Evolutionary conservation across 2,888 invertebrate species (phyloP).

Genomic region (Pristionchus mayeri): DNA sequence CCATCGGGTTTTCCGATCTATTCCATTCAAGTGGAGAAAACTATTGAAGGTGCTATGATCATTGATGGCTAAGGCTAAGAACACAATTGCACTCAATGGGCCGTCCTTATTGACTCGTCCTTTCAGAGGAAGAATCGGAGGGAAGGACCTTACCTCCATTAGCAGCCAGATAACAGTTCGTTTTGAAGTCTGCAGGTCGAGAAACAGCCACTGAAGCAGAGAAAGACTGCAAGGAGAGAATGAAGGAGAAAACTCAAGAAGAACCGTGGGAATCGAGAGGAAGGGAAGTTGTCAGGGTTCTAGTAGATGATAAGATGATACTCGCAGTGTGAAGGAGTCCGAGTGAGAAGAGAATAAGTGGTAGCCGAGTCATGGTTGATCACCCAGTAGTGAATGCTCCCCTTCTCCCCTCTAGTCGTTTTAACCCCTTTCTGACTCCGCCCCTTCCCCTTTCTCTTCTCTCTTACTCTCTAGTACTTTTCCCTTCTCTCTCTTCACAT

Average conservation of each 20-base stretch:
- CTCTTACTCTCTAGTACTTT: conserved; percentile 18
- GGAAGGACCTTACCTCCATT: conserved; percentile 20
- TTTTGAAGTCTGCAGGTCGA: conserved; percentile 41
- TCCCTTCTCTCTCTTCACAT: not conserved
- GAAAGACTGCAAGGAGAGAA: not conserved
- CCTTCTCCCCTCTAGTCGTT: conserved; percentile 16
- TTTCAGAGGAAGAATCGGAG: not conserved
- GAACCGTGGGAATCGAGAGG: no score
- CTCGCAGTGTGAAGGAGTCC: conserved; percentile 7
- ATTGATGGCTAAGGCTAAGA: not conserved
- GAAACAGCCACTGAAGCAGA: conserved; percentile 5
- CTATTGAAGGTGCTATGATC: not conserved
- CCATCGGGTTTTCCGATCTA: not conserved
- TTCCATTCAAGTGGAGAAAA: not conserved
- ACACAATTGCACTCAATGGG: not conserved
- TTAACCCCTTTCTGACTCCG: conserved; percentile 12
- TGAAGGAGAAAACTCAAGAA: no score
- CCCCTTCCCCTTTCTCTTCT: not conserved
- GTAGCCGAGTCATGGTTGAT: conserved; percentile 40
- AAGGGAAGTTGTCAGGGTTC: no score
- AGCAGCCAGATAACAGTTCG: conserved; percentile 28
- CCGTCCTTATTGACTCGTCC: not conserved
- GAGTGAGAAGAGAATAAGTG: not conserved
- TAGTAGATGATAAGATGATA: not conserved
- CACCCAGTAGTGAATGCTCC: not conserved